Conservation (phyloP, 1,140 invertebrate genomes). For the Trichonephila clavata region DNA sequence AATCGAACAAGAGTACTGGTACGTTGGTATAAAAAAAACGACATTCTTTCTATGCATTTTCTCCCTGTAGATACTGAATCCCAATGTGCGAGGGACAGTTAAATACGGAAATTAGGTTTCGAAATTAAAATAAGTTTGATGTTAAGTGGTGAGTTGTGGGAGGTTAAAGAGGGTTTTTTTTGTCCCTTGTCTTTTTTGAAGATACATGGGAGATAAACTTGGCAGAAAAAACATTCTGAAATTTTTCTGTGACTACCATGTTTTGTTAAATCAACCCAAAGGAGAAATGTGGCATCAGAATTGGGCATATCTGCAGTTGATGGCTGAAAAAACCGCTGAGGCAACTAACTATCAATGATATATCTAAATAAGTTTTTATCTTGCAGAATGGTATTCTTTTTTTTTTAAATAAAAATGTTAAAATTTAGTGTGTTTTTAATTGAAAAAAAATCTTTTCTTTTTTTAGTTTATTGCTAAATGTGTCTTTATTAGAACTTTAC, state of each 20-base stretch:
- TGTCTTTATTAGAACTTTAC: too few species aligned
- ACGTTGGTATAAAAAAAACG: constrained; percentile 30
- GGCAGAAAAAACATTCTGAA: neutral
- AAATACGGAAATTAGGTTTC: constrained; percentile 76
- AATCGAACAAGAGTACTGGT: constrained; percentile 63
- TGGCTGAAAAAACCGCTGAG: neutral
- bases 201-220: neutral
- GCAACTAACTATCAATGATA: neutral
- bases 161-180: constrained; percentile 20
- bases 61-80: constrained; percentile 41
- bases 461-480: too few species aligned
- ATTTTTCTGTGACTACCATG: constrained; percentile 8
- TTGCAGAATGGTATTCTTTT: neutral
- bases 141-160: constrained; percentile 58
- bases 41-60: constrained; percentile 53
- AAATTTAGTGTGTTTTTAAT: too few species aligned
- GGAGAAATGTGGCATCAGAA: neutral
- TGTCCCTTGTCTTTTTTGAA: neutral
- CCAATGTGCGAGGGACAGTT: constrained; percentile 55
- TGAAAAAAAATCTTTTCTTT: too few species aligned
- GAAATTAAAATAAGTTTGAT: constrained; percentile 73
- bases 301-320: neutral
- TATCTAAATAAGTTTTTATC: neutral
- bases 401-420: neutral
- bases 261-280: constrained; percentile 1